Evolutionary conservation across 2,888 invertebrate genomes (phyloP).

Genomic region (Brachynemurus nebulosus): DNA sequence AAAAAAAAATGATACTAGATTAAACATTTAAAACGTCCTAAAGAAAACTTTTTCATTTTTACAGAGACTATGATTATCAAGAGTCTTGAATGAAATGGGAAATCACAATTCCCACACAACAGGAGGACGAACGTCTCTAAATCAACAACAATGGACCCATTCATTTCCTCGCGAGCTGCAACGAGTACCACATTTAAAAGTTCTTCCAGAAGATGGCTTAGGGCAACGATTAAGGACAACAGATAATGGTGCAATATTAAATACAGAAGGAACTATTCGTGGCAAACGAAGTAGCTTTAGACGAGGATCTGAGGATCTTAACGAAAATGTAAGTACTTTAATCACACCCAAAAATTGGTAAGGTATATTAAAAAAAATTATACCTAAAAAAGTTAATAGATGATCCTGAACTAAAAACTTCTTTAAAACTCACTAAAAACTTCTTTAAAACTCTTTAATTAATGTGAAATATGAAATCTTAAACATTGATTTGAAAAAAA

Average conservation of each 20-base stretch:
- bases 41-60: background rate
- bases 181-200: conserved; percentile 28
- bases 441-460: too few species aligned
- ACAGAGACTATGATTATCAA: background rate
- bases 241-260: conserved; percentile 70
- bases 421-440: too few species aligned
- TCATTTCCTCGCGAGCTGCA: conserved; percentile 27
- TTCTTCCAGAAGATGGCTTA: conserved; percentile 48
- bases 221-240: conserved; percentile 55
- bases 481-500: too few species aligned
- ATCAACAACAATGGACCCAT: conserved; percentile 24
- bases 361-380: background rate
- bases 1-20: too few species aligned
- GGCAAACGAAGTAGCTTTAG: conserved; percentile 39
- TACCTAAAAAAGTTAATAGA: background rate
- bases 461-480: too few species aligned
- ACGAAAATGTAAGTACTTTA: conserved; percentile 9
- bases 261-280: conserved; percentile 71
- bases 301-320: conserved; percentile 25
- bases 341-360: background rate
- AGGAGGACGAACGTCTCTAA: conserved; percentile 18
- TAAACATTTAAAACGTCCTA: too few species aligned
- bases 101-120: conserved; percentile 28
- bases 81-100: conserved; percentile 25
- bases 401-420: background rate